Conservation (phyloP, 2,888 invertebrate species). For the Ditylenchus weischeri region DNA sequence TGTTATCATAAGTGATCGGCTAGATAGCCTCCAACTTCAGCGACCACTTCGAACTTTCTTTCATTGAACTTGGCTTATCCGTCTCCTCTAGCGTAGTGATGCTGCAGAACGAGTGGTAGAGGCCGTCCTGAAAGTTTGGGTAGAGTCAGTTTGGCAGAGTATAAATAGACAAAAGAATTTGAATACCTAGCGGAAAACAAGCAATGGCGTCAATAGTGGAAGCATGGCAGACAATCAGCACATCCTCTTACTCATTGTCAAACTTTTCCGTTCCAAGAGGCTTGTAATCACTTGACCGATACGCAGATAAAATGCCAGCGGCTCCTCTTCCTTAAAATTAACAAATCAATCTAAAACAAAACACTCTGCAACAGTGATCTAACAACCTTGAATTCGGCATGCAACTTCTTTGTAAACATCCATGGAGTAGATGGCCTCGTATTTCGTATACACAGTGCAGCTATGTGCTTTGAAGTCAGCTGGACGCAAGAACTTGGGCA, state of each 20-base stretch:
- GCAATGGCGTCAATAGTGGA: conserved; percentile 18
- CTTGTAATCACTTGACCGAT: conserved; percentile 13
- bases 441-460: conserved; percentile 9
- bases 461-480: conserved; percentile 6
- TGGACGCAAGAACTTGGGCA: conserved; percentile 12
- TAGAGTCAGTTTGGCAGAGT: too few relatives aligned
- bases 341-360: too few relatives aligned
- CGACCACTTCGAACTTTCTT: conserved; percentile 10
- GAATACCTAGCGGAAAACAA: too few relatives aligned
- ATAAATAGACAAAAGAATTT: neutral
- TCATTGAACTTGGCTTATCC: neutral
- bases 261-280: too few relatives aligned
- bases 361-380: too few relatives aligned
- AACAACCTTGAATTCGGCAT: neutral
- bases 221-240: conserved; percentile 21
- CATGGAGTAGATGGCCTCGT: conserved; percentile 8
- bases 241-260: neutral
- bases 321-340: too few relatives aligned
- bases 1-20: conserved; percentile 14
- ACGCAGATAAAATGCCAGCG: conserved; percentile 17
- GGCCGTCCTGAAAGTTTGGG: conserved; percentile 5
- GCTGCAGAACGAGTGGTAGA: conserved; percentile 18
- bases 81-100: conserved; percentile 8
- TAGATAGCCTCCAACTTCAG: conserved; percentile 13
- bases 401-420: neutral